A percentile compares a stretch with the other conserved stretches of the same genome.
These are phyloP conservation scores for Palythoa grandis DNA, from an alignment of 92 coral and sea anemone species.

Conservation along the genomic window DNA sequence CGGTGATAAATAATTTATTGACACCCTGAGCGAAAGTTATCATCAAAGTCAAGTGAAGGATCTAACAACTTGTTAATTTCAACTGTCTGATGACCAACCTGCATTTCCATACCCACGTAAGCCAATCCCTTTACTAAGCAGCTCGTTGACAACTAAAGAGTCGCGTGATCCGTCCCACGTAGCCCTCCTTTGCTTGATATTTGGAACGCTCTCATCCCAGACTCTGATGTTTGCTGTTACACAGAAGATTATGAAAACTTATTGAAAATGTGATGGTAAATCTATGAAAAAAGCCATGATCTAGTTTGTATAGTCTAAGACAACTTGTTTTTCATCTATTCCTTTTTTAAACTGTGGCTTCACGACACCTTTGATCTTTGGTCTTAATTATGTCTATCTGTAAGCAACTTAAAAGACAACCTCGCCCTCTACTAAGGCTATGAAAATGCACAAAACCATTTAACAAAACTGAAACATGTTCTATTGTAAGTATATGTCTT, in stretches of 20 bases:
- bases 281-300: background rate
- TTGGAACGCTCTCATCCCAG: slow-evolving; percentile 35
- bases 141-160: slow-evolving; percentile 64
- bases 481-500: background rate
- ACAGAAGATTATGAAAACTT: background rate
- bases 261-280: background rate
- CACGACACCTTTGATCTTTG: no score
- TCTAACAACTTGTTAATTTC: no score
- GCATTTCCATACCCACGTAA: slow-evolving; percentile 79
- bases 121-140: slow-evolving; percentile 69
- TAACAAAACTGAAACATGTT: no score
- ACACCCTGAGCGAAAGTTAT: no score
- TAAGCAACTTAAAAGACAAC: no score
- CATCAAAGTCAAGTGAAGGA: no score
- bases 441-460: no score
- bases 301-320: background rate
- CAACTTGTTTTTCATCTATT: no score
- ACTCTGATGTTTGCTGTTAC: slow-evolving; percentile 13
- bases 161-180: slow-evolving; percentile 93
- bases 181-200: slow-evolving; percentile 47
- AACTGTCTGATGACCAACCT: slow-evolving; percentile 49
- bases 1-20: background rate
- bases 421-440: no score
- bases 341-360: no score
- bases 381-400: no score